Conservation (phyloP, 2,888 invertebrate species). For the Brachyptera risi region DNA sequence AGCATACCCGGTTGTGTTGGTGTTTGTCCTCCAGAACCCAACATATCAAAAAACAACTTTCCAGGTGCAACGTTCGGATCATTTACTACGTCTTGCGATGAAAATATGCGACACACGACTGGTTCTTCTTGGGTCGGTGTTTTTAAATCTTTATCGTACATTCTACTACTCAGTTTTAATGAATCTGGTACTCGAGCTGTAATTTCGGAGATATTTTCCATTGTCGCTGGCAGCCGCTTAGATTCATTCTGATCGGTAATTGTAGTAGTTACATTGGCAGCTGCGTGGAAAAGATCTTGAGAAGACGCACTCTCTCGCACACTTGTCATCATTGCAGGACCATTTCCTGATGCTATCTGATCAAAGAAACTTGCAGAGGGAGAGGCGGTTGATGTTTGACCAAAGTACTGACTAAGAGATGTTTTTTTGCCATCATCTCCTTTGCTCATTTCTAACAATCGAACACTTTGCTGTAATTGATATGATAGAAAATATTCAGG, state of each 20-base stretch:
- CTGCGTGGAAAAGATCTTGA: conserved; percentile 34
- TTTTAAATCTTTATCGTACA: conserved; percentile 18
- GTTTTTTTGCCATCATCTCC: conserved; percentile 21
- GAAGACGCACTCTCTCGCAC: conserved; percentile 36
- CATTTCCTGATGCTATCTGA: conserved; percentile 36
- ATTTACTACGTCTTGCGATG: conserved; percentile 39
- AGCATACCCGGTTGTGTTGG: conserved; percentile 37
- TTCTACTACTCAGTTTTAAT: conserved; percentile 23
- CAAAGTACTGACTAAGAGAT: conserved; percentile 34
- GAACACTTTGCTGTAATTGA: no score
- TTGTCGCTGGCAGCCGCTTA: conserved; percentile 16
- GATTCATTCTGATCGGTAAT: not conserved
- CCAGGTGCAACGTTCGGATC: conserved; percentile 38
- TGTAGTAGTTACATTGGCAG: not conserved
- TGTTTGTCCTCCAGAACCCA: conserved; percentile 38
- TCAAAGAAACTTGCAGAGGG: conserved; percentile 38
- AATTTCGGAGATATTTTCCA: conserved; percentile 18
- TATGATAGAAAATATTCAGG: no score
- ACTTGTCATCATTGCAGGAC: conserved; percentile 38
- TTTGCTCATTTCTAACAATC: no score
- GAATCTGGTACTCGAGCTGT: not conserved
- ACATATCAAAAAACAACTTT: conserved; percentile 48
- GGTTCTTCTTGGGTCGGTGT: conserved; percentile 43
- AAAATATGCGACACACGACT: conserved; percentile 48
- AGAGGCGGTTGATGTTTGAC: conserved; percentile 31